Conservation (phyloP, 1,140 invertebrate genomes). For the Sminthurides bifidus region DNA sequence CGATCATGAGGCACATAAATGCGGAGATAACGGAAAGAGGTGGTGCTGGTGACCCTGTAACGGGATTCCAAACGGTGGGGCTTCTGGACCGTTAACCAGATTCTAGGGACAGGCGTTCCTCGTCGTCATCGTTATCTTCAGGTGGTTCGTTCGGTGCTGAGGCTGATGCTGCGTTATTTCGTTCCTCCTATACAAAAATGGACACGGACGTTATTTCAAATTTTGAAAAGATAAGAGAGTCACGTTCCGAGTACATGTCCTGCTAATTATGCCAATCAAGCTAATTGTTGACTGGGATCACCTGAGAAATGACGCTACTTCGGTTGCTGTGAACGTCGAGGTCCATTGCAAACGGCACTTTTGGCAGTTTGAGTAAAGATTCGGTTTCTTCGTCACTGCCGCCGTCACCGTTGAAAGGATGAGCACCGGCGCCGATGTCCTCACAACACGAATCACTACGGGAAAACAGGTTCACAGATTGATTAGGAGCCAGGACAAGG, state of each 20-base stretch:
- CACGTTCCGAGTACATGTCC: too few species aligned
- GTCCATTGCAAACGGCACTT: slow-evolving; percentile 44
- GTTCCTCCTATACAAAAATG: neutral
- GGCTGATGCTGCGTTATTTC: neutral
- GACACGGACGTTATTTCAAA: neutral
- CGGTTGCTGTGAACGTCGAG: slow-evolving; percentile 44
- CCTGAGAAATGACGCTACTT: slow-evolving; percentile 45
- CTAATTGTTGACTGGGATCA: too few species aligned
- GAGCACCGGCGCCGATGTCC: slow-evolving; percentile 36
- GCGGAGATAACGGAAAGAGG: too few species aligned
- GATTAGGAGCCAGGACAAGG: neutral
- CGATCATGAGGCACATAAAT: too few species aligned
- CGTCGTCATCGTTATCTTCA: neutral
- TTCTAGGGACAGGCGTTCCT: neutral
- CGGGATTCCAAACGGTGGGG: too few species aligned
- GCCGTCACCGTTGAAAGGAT: slow-evolving; percentile 34
- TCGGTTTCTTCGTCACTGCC: slow-evolving; percentile 35
- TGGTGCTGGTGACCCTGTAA: too few species aligned
- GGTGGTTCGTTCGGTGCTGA: neutral
- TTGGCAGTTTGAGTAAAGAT: slow-evolving; percentile 32
- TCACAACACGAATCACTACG: slow-evolving; percentile 43
- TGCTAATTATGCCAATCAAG: too few species aligned
- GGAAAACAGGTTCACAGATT: slow-evolving; percentile 34
- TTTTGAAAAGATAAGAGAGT: neutral
- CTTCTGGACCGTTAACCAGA: too few species aligned